Percentiles rank a stretch among this genome's conserved stretches.
phyloP scores from a whole-genome alignment of 2,888 invertebrate species.

The Cryptophagus acutangulus region DNA sequence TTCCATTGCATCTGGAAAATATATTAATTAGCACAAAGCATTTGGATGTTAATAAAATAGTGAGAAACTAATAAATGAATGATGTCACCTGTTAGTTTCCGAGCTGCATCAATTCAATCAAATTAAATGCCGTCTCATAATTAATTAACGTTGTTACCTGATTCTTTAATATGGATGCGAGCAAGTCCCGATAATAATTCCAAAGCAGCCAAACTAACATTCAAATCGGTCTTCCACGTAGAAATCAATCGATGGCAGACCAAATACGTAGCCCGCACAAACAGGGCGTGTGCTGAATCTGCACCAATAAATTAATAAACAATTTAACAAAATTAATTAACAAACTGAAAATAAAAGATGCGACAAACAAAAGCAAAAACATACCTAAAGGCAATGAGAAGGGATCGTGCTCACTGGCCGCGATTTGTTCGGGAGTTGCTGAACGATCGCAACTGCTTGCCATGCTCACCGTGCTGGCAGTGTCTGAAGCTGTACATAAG shows the following conservation, averaged over 20 bases:
- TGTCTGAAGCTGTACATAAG: constrained; percentile 42
- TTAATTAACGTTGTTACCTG: constrained; percentile 56
- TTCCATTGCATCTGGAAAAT: constrained; percentile 70
- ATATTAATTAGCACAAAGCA: not conserved
- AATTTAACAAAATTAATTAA: constrained; percentile 9
- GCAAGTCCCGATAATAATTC: constrained; percentile 89
- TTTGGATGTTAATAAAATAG: constrained; percentile 2
- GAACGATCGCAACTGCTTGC: constrained; percentile 45
- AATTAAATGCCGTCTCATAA: not conserved
- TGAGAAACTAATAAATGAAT: not conserved
- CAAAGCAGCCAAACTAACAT: constrained; percentile 87
- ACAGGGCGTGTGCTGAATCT: constrained; percentile 85
- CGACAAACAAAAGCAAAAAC: constrained; percentile 29
- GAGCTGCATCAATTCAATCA: constrained; percentile 46
- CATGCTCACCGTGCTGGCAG: constrained; percentile 48
- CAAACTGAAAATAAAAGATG: constrained; percentile 31
- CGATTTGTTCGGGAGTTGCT: constrained; percentile 37
- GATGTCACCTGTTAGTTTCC: constrained; percentile 51
- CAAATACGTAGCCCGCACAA: constrained; percentile 86
- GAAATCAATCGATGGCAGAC: constrained; percentile 93
- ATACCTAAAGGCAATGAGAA: constrained; percentile 48
- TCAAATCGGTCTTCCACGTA: constrained; percentile 93
- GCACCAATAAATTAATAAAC: constrained; percentile 12
- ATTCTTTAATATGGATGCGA: constrained; percentile 80
- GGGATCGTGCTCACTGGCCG: constrained; percentile 37